Evolutionary conservation across 2,113 vertebrate species (phyloP), one percentile per base, ranked within the genome.

Genomic region (Scalopus aquaticus): DNA sequence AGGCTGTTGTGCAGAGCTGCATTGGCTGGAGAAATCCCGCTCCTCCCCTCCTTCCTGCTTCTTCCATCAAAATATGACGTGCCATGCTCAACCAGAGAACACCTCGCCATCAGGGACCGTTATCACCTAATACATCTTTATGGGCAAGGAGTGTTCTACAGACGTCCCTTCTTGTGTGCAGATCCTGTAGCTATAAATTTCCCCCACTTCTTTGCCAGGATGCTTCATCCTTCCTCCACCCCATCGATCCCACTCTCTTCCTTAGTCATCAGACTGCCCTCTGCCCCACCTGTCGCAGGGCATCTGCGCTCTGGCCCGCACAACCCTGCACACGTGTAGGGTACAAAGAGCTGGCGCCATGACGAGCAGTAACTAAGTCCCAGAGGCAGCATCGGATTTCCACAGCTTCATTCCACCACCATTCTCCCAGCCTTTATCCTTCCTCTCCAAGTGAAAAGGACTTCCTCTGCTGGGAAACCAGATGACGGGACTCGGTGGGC

Each of bases 91-190:
- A 78, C 88, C 87, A 97, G 95, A 96, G 93, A 98, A 95, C 96
- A 97, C 72, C 88, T 78, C 80, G 74, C 98, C 97, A 98, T 98
- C 98, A 98, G 97, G 98, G 98, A 97, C 97, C 97, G 98, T 98
- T 98, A 98, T 97, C 83, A 98, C 95, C 97, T 88, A 96, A 98
- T 96, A 65, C 91, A 65, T 98, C 98, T 98, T 99, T 96, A 98
- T 70, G 97, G 98, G 98, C 98, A 99, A 97, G 97, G 98, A 98
- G 98, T 98, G 97, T 98, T 98, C 98, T 87, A 90, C 74, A 72
- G 86, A 84, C 90, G 77, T 10, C 67, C 94, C 24, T 90, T 76
- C 92, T 92, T 93, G 91, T 95, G 96, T 94, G 89, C 90, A 91
- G 92, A 97, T 95, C 97, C 80, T 88, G 94, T 82, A 97, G 93